Evolutionary conservation across 2,888 invertebrate genomes (phyloP).

Genomic region (Lacanobia oleracea): DNA sequence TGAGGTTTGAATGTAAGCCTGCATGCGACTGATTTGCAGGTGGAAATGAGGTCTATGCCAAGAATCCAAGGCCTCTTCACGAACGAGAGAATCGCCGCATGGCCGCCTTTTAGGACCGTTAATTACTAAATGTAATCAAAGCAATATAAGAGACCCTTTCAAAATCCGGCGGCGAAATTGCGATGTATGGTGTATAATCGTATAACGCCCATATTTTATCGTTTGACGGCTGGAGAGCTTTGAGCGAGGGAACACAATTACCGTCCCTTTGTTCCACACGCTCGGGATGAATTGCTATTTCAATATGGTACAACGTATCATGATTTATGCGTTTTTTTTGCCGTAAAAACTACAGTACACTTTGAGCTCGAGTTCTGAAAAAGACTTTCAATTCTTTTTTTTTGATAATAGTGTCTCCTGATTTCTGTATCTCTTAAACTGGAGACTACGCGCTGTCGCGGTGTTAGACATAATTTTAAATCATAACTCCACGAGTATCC

Average conservation of each 20-base stretch:
- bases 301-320: neutral
- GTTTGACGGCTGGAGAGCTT: constrained; percentile 29
- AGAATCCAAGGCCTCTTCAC: too few species aligned
- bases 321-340: neutral
- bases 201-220: constrained; percentile 26
- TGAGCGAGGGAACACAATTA: constrained; percentile 37
- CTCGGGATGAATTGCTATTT: constrained; percentile 30
- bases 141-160: neutral
- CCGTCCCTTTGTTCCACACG: constrained; percentile 24
- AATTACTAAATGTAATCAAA: neutral
- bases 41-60: too few species aligned
- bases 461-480: too few species aligned
- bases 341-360: neutral
- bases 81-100: too few species aligned
- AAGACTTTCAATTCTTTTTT: neutral
- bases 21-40: too few species aligned
- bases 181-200: constrained; percentile 5
- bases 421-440: too few species aligned
- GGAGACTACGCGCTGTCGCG: too few species aligned
- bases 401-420: too few species aligned
- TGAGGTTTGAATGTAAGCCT: too few species aligned
- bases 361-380: neutral
- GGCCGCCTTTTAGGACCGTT: neutral
- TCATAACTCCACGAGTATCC: too few species aligned
- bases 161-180: neutral